These are phyloP conservation scores for Emydoidea blandingii DNA, from an alignment of 2,797 vertebrate species.

Conservation along the genomic window DNA sequence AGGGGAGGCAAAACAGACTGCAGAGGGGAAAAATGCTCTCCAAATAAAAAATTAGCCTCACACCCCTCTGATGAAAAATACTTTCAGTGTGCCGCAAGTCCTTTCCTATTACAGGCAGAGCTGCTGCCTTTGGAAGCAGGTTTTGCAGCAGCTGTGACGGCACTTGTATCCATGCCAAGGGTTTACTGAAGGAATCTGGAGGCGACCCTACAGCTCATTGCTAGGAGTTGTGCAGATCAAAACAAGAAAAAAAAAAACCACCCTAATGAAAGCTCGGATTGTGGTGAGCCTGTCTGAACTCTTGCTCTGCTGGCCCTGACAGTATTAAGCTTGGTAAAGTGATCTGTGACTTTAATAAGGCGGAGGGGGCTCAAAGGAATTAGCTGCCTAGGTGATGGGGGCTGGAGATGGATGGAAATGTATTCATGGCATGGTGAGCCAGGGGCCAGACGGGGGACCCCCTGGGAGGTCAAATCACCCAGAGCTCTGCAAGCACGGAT, in stretches of 20 bases:
- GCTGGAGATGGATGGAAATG: slow-evolving; percentile 87
- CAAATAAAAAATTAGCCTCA: slow-evolving; percentile 91
- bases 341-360: slow-evolving; percentile 99
- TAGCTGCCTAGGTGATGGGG: slow-evolving; percentile 96
- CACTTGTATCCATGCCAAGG: slow-evolving; percentile 97
- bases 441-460: slow-evolving; percentile 84
- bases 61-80: slow-evolving; percentile 90
- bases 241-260: slow-evolving; percentile 50
- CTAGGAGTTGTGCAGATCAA: slow-evolving; percentile 75
- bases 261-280: slow-evolving; percentile 78
- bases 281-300: slow-evolving; percentile 83
- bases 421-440: slow-evolving; percentile 87
- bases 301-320: slow-evolving; percentile 83
- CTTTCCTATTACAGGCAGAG: slow-evolving; percentile 74
- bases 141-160: slow-evolving; percentile 95
- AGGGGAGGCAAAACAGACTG: slow-evolving; percentile 90
- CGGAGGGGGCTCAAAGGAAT: slow-evolving; percentile 93
- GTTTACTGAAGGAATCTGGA: slow-evolving; percentile 98
- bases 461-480: slow-evolving; percentile 89
- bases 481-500: slow-evolving; percentile 82
- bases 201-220: slow-evolving; percentile 91
- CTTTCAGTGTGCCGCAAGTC: slow-evolving; percentile 84
- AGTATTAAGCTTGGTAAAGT: slow-evolving; percentile 90
- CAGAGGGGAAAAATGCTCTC: slow-evolving; percentile 82
- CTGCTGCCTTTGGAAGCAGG: slow-evolving; percentile 93